Percentiles rank a stretch among this genome's conserved stretches.
These are phyloP conservation scores for Alca torda DNA, from an alignment of 2,797 vertebrate genomes.

Conservation along the genomic window DNA sequence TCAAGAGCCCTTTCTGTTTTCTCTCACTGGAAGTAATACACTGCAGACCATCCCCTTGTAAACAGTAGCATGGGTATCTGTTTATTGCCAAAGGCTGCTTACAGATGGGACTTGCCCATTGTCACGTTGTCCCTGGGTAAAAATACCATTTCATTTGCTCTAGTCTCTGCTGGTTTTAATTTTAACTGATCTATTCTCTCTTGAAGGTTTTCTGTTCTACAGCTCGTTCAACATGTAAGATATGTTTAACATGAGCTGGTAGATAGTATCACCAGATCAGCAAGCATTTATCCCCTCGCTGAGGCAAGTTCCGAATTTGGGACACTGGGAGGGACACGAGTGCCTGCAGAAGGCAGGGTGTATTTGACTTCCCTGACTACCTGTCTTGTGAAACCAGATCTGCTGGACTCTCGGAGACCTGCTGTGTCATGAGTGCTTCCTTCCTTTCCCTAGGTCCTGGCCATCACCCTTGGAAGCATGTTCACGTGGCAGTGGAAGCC, in stretches of 20 bases:
- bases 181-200: neutral
- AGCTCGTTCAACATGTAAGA: neutral
- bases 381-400: neutral
- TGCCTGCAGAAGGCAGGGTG: neutral
- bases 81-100: neutral
- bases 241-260: neutral
- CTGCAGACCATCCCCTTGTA: neutral
- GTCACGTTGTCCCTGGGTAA: neutral
- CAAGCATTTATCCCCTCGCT: neutral
- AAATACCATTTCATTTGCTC: fast-evolving
- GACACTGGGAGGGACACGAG: neutral
- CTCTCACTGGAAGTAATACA: neutral
- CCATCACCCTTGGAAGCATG: fast-evolving
- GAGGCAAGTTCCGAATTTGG: neutral
- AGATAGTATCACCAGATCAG: neutral
- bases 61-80: neutral
- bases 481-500: neutral
- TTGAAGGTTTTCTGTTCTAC: neutral
- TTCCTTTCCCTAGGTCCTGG: neutral
- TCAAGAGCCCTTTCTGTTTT: neutral
- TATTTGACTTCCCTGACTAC: neutral
- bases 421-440: neutral
- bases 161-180: neutral
- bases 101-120: neutral
- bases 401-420: neutral